A percentile compares a stretch with the other conserved stretches of the same genome.
Evolutionary conservation across 2,113 vertebrate genomes (phyloP).

Genomic region (Aspidoscelis tigris): DNA sequence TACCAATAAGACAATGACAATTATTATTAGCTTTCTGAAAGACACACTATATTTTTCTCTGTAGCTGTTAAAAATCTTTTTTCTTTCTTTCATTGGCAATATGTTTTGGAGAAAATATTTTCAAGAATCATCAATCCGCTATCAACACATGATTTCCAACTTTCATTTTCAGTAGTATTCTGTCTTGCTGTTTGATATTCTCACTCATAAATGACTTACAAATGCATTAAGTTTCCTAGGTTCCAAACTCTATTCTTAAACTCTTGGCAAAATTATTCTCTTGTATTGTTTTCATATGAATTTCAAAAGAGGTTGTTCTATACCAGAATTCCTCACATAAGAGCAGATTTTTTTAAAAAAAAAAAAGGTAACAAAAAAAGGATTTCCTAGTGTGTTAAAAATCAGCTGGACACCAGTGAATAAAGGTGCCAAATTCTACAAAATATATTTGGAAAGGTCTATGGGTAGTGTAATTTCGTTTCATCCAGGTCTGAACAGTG

Average conservation of each 20-base stretch:
- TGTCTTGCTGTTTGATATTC: not conserved
- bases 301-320: not conserved
- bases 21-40: no score
- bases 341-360: constrained; percentile 35
- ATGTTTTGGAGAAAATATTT: no score
- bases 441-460: constrained; percentile 51
- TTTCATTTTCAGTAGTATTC: not conserved
- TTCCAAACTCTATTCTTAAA: constrained; percentile 3
- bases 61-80: no score
- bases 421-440: constrained; percentile 30
- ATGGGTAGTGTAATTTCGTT: constrained; percentile 43
- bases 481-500: constrained; percentile 36
- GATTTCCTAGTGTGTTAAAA: constrained; percentile 43
- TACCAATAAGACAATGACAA: no score
- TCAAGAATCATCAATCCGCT: no score
- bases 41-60: no score
- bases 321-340: constrained; percentile 44
- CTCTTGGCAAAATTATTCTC: not conserved
- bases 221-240: not conserved
- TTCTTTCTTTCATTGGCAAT: no score
- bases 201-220: not conserved
- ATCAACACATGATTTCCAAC: no score
- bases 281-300: constrained; percentile 6
- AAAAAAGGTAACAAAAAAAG: constrained; percentile 42
- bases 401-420: constrained; percentile 43